Conservation (phyloP, 2,797 vertebrate species). For the Arrhamphus sclerolepis region DNA sequence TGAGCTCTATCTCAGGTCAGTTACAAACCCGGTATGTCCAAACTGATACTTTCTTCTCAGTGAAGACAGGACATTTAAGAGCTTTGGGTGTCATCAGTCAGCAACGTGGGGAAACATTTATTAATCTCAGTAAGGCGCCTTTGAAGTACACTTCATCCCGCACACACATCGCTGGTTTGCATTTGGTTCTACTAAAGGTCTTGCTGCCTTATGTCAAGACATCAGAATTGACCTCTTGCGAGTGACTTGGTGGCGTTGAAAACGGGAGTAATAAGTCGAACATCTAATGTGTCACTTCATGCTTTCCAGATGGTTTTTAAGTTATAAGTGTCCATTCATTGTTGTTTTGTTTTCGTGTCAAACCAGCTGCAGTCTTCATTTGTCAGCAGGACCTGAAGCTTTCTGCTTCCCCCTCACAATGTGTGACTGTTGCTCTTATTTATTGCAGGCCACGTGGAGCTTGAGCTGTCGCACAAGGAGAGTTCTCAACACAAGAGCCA, state of each 20-base stretch:
- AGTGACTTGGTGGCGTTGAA: conserved; percentile 23
- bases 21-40: conserved; percentile 72
- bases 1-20: conserved; percentile 89
- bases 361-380: conserved; percentile 58
- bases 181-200: conserved; percentile 29
- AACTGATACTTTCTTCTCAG: conserved; percentile 62
- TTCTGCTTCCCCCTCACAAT: conserved; percentile 36
- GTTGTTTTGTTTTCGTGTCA: conserved; percentile 47
- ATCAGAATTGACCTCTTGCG: conserved; percentile 28
- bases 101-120: conserved; percentile 24
- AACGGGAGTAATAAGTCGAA: conserved; percentile 31
- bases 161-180: conserved; percentile 26
- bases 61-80: conserved; percentile 51
- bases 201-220: conserved; percentile 13
- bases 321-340: conserved; percentile 43
- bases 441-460: conserved; percentile 86
- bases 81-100: conserved; percentile 49
- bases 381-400: conserved; percentile 56
- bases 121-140: conserved; percentile 43
- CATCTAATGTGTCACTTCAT: conserved; percentile 36
- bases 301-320: conserved; percentile 27
- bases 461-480: conserved; percentile 83
- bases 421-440: conserved; percentile 62
- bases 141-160: conserved; percentile 44
- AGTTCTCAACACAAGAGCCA: conserved; percentile 85